Percentiles rank a stretch among this genome's conserved stretches.
Conservation (phyloP, 1,140 invertebrate genomes). For the Phymastichus coffea region DNA sequence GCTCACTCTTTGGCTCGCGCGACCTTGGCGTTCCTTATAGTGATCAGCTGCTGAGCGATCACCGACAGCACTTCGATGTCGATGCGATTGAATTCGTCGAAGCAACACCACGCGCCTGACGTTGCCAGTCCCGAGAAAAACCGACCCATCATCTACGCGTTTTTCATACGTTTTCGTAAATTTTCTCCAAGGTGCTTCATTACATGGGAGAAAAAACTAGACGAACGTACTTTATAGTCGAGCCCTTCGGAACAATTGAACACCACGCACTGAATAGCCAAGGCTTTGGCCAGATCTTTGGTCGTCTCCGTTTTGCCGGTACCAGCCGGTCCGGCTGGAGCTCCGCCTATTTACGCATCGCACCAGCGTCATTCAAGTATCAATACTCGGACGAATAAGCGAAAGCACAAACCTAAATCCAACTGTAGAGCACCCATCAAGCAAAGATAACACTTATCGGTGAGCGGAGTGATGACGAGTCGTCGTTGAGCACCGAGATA, state of each 20-base stretch:
- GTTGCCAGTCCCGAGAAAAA: slow-evolving; percentile 86
- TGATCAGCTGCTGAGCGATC: slow-evolving; percentile 80
- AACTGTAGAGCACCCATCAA: slow-evolving; percentile 85
- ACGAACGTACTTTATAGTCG: slow-evolving; percentile 64
- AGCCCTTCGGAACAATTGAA: slow-evolving; percentile 88
- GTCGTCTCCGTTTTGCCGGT: slow-evolving; percentile 95
- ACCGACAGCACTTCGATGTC: slow-evolving; percentile 90
- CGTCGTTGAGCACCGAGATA: slow-evolving; percentile 84
- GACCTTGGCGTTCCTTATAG: slow-evolving; percentile 74
- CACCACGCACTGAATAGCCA: slow-evolving; percentile 87
- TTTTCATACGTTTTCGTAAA: no score
- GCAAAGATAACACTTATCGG: slow-evolving; percentile 85
- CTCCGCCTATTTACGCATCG: slow-evolving; percentile 70
- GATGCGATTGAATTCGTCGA: slow-evolving; percentile 90
- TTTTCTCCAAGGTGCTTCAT: not conserved
- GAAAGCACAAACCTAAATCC: slow-evolving; percentile 63
- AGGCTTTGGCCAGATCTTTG: slow-evolving; percentile 84
- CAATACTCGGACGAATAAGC: no score
- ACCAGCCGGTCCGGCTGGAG: slow-evolving; percentile 84
- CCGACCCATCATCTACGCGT: slow-evolving; percentile 77
- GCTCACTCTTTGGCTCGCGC: slow-evolving; percentile 64
- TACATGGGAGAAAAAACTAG: not conserved
- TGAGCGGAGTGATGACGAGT: slow-evolving; percentile 79
- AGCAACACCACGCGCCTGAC: slow-evolving; percentile 88
- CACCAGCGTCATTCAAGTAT: no score